These are phyloP conservation scores for Trimorus sp. DNA, from an alignment of 2,888 invertebrate genomes.

Conservation along the genomic window DNA sequence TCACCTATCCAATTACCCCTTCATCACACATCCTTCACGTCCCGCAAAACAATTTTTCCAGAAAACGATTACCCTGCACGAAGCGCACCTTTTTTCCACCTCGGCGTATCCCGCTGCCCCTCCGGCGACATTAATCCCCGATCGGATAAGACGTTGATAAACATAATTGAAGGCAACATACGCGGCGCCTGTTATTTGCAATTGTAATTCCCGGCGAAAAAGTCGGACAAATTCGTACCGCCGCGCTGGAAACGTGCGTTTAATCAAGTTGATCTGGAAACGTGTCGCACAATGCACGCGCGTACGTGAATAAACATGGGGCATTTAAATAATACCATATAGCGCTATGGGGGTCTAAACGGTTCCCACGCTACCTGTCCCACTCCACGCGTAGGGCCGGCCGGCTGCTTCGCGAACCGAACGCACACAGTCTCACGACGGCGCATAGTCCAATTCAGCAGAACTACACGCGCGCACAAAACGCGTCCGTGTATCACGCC, in stretches of 20 bases:
- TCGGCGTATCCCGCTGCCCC: too few relatives aligned
- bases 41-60: too few relatives aligned
- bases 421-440: conserved; percentile 41
- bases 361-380: conserved; percentile 81
- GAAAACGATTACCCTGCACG: too few relatives aligned
- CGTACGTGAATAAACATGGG: conserved; percentile 44
- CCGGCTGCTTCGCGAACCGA: conserved; percentile 69
- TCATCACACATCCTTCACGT: too few relatives aligned
- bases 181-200: too few relatives aligned
- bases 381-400: conserved; percentile 51
- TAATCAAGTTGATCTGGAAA: conserved; percentile 38
- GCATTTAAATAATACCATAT: conserved; percentile 61
- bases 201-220: too few relatives aligned
- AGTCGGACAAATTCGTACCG: too few relatives aligned
- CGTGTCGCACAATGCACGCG: conserved; percentile 19
- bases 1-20: too few relatives aligned
- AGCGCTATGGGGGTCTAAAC: conserved; percentile 77
- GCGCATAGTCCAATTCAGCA: neutral
- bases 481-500: neutral
- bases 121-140: too few relatives aligned
- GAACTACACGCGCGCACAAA: neutral
- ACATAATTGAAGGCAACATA: too few relatives aligned
- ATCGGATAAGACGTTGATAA: too few relatives aligned
- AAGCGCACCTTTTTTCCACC: too few relatives aligned
- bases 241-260: neutral